Evolutionary conservation across 2,797 vertebrate species (phyloP), one percentile per base, ranked within the genome.

Genomic region (Fistularia tabacaria): DNA sequence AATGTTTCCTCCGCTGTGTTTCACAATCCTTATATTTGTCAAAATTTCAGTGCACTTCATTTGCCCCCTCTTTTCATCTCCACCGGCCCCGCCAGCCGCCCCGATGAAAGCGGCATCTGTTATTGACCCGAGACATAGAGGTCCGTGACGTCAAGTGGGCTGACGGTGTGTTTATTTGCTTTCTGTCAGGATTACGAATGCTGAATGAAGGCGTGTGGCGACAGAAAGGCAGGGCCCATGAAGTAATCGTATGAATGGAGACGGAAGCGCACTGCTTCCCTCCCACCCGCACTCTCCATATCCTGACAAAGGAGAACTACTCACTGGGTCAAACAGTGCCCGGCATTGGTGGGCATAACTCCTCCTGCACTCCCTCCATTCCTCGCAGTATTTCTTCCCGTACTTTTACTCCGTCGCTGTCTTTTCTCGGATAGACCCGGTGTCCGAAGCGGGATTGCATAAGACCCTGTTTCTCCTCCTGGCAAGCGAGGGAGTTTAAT

Each of bases 201-300:
- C 63, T 47, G 54, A 41, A 43, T 47, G 40, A 51, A 73, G 76
- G 72, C 59, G 57, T 81, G 73, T 62, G 76, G 73, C 68, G 44
- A 58, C 70, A 68, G 40, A 69, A 54, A 65, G 57, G 25, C 63
- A 45, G 3, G 41, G 64, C 74, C 77, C 66, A 47, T 62, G 55
- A 80, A 81, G 61, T 66, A 57, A 69, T 66, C 14, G 8, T 77
- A 52, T 74, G 73, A 87, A 80, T 79, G 56, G 69, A 86, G 74
- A 62, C 43, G 53, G 53, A 55, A 46, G 43, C 36, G 6, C 53
- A 3, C 43, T 7, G 42, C 25, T 37, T 36, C 25, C 15, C 51
- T 36, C 41, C 14, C 40, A 14, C 40, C 12, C 52, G 25, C 45
- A 13, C 9, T 38, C 45, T 47, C 46, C 42, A 41, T 38, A 57